Percentiles rank a stretch among this genome's conserved stretches.
Evolutionary conservation across 2,113 vertebrate genomes (phyloP).

Genomic region (Pimephales promelas): DNA sequence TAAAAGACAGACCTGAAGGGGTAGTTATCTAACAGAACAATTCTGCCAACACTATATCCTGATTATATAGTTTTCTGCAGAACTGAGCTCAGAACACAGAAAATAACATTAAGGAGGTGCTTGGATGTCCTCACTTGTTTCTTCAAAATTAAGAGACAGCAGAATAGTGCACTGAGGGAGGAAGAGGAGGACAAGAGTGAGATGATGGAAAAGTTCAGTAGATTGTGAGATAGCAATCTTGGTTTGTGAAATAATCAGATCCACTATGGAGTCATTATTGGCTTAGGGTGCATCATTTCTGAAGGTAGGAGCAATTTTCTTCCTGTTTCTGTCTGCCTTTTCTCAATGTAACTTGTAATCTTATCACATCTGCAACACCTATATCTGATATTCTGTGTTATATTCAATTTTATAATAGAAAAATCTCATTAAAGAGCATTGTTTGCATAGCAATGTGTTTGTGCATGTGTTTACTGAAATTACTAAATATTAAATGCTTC

Average conservation of each 20-base stretch:
- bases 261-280: constrained; percentile 10
- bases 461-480: neutral
- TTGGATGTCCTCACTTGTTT: constrained; percentile 22
- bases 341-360: neutral
- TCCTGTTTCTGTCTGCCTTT: neutral
- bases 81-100: neutral
- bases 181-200: constrained; percentile 32
- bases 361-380: neutral
- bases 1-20: neutral
- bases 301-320: constrained; percentile 3
- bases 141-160: constrained; percentile 20
- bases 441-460: neutral
- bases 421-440: neutral
- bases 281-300: constrained; percentile 20
- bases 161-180: neutral
- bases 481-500: neutral
- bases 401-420: too few species aligned
- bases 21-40: constrained; percentile 16
- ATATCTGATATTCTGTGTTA: neutral
- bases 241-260: constrained; percentile 15
- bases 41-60: neutral
- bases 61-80: constrained; percentile 30
- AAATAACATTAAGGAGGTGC: constrained; percentile 32
- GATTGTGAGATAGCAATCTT: neutral
- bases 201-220: constrained; percentile 9